Percentiles rank a stretch among this genome's conserved stretches.
These are phyloP conservation scores for Mythimna ferrago DNA, from an alignment of 2,888 invertebrate species.

Conservation along the genomic window DNA sequence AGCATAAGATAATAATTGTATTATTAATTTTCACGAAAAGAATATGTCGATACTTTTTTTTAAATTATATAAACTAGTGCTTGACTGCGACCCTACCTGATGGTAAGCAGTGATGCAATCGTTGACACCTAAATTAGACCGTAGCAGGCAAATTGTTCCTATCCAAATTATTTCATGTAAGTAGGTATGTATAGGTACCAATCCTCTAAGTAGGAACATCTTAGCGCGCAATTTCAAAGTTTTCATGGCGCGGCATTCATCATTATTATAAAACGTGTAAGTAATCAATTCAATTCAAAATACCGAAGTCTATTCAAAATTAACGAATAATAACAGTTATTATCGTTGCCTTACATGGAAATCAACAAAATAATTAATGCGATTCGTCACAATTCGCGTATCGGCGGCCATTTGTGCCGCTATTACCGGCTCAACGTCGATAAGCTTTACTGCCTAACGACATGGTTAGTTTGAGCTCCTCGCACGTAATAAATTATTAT, in stretches of 20 bases:
- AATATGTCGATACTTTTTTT: no score
- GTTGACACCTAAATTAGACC: no score
- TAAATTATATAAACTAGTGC: no score
- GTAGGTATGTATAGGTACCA: no score
- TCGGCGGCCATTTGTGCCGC: slow-evolving; percentile 82
- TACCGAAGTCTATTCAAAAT: slow-evolving; percentile 57
- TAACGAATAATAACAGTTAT: slow-evolving; percentile 68
- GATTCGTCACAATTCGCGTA: slow-evolving; percentile 84
- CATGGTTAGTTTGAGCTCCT: slow-evolving; percentile 89
- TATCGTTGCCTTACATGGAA: slow-evolving; percentile 69
- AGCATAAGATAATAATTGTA: no score
- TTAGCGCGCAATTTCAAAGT: slow-evolving; percentile 9
- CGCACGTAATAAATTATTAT: slow-evolving; percentile 88
- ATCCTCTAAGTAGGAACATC: no score
- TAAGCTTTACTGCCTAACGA: slow-evolving; percentile 86
- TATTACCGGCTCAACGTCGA: slow-evolving; percentile 84
- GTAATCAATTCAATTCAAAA: slow-evolving; percentile 57
- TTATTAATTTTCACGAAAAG: no score
- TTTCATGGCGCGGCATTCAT: slow-evolving; percentile 40
- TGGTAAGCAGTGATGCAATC: no score
- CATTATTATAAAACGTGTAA: slow-evolving; percentile 50
- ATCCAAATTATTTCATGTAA: no score
- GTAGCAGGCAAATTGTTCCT: no score
- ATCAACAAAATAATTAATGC: slow-evolving; percentile 84
- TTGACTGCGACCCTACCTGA: no score